Evolutionary conservation across 2,888 invertebrate species (phyloP).

Genomic region (Calliscelio sp.): DNA sequence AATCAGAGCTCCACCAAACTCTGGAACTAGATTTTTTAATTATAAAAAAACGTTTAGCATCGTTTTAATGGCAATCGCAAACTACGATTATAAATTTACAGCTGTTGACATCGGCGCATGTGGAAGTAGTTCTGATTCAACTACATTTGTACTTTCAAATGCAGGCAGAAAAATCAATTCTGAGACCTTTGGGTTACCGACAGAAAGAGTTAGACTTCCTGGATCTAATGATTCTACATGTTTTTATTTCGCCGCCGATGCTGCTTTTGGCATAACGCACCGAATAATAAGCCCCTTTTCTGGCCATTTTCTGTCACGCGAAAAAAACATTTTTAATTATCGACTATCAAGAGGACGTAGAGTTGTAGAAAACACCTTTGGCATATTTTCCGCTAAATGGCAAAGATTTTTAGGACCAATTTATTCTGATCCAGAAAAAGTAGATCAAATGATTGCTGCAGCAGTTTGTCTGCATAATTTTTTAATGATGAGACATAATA

Average conservation of each 20-base stretch:
- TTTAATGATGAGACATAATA: neutral
- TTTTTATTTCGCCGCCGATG: conserved; percentile 51
- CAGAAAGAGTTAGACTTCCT: conserved; percentile 29
- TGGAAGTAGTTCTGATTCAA: conserved; percentile 31
- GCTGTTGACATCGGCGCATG: conserved; percentile 46
- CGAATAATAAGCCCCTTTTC: conserved; percentile 53
- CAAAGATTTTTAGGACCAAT: conserved; percentile 31
- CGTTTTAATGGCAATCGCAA: conserved; percentile 44
- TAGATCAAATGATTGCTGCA: conserved; percentile 47
- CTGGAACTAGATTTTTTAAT: conserved; percentile 71
- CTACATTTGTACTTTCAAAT: conserved; percentile 1
- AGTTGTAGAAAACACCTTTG: conserved; percentile 59
- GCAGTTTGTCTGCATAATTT: conserved; percentile 54
- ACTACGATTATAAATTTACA: conserved; percentile 46
- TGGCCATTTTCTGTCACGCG: conserved; percentile 15
- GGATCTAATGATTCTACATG: conserved; percentile 18
- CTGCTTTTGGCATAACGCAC: conserved; percentile 34
- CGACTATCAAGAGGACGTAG: conserved; percentile 55
- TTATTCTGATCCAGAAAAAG: conserved; percentile 24
- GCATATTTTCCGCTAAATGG: conserved; percentile 50
- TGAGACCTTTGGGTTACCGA: conserved; percentile 11
- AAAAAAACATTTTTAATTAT: conserved; percentile 56
- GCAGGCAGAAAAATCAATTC: neutral
- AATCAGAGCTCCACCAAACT: conserved; percentile 73
- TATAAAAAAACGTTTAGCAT: conserved; percentile 61